Evolutionary conservation across 2,113 vertebrate species (phyloP).

Genomic region (Tyto alba): DNA sequence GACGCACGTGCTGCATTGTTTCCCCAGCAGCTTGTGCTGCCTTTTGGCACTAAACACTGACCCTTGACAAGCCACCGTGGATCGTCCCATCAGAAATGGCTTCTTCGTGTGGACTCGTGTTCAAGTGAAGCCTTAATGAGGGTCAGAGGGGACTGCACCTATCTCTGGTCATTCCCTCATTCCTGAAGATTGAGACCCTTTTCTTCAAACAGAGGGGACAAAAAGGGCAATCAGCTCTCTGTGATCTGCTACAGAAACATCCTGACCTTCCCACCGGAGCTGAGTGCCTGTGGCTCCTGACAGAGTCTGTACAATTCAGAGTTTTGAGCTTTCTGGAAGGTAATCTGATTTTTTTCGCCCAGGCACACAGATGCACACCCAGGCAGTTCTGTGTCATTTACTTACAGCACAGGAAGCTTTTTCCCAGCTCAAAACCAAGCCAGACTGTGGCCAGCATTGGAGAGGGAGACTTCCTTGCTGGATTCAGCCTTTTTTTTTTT

Average conservation of each 20-base stretch:
- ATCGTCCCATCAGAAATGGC: neutral
- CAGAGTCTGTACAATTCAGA: neutral
- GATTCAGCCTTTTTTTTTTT: neutral
- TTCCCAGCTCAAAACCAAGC: neutral
- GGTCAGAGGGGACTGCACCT: neutral
- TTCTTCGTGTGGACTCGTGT: rapidly evolving
- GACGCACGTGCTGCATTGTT: neutral
- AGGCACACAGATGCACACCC: neutral
- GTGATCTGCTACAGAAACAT: neutral
- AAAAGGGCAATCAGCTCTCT: no score
- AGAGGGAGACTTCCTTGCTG: neutral
- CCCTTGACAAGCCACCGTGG: neutral
- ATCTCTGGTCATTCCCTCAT: neutral
- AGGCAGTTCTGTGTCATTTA: neutral
- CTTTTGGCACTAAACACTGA: neutral
- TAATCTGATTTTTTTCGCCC: neutral
- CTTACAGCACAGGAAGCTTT: neutral
- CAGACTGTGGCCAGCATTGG: neutral
- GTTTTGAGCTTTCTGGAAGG: neutral
- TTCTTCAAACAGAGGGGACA: rapidly evolving
- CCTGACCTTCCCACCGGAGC: neutral
- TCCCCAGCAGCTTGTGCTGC: neutral
- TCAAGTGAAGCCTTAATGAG: neutral
- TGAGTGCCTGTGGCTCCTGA: rapidly evolving
- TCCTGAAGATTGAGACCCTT: neutral